Evolutionary conservation across 2,888 invertebrate genomes (phyloP), one percentile per base, ranked within the genome.

Genomic region (Leptopilina myrica): DNA sequence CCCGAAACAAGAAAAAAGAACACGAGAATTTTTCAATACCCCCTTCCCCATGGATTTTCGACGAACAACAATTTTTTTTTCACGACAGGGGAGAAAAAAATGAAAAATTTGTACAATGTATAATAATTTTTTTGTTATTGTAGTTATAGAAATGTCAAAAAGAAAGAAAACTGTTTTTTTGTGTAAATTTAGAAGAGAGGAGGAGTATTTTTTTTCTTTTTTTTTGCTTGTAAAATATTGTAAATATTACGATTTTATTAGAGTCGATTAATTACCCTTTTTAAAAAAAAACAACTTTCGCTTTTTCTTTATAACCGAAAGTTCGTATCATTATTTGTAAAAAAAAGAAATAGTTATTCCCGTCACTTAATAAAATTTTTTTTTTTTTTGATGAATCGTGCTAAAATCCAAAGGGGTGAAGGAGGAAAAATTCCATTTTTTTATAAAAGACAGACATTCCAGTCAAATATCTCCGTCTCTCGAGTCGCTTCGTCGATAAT

Each of bases 181-280:
- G 88, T 88, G 87, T 84, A 88, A 85, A 88, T 86, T 76, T 64
- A 84, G 81, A 83, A 85, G 85, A 85, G 87, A 85, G 86, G 87
- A 87, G 87, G 83, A 84, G 86, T 86, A 87, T 82, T 85, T 89
- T 87, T 87, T 89, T 87, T 86, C 87, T 91, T 91, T 91, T 89
- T 91, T 33, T 33, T 33, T 33, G 33, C 91, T 46, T 91, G 91
- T 91, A 91, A 91, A 81, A 91, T 91, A 91, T 90, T 91, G 91
- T 91, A 91, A 87, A 91, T 91, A 91, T 56, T 53, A 91, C 90
- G 87, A 89, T 89, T 91, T 90, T 90, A 90, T 91, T 88, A 89
- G 88, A 90, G 89, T 90, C 90, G 89, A 90, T 88, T 89, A 91
- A 88, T 90, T 90, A 87, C 85, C 90, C 87, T 87, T 87, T 88